Conservation (phyloP, 2,113 vertebrate species). For the Cebidichthys violaceus region DNA sequence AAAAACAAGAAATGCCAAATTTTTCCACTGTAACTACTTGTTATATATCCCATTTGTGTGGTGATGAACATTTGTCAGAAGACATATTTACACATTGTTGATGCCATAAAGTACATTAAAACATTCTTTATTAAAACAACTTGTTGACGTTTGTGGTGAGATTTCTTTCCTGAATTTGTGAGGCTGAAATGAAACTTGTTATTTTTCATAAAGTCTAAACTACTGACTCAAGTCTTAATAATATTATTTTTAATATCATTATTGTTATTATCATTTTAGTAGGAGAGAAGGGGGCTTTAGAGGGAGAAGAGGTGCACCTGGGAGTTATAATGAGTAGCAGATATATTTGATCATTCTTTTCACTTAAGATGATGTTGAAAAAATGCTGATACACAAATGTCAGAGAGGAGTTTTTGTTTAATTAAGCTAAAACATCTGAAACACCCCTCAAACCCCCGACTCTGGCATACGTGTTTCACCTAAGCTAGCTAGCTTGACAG, state of each 20-base stretch:
- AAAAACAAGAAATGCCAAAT: conserved; percentile 11
- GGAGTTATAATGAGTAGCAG: background rate
- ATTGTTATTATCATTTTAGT: background rate
- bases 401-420: too few relatives aligned
- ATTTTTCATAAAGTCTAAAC: background rate
- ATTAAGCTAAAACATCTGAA: too few relatives aligned
- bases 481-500: too few relatives aligned
- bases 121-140: conserved; percentile 14
- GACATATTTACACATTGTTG: conserved; percentile 1
- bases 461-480: too few relatives aligned
- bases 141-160: background rate
- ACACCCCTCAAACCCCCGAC: too few relatives aligned
- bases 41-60: conserved; percentile 8
- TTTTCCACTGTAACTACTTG: background rate
- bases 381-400: too few relatives aligned
- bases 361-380: background rate
- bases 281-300: background rate
- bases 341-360: background rate
- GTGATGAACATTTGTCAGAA: background rate
- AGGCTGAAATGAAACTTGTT: background rate
- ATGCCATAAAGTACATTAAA: conserved; percentile 36
- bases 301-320: too few relatives aligned
- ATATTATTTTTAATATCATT: background rate
- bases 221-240: background rate
- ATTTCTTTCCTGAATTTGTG: background rate